Evolutionary conservation across 2,113 vertebrate genomes (phyloP), one percentile per base, ranked within the genome.

Genomic region (Octodon degus): DNA sequence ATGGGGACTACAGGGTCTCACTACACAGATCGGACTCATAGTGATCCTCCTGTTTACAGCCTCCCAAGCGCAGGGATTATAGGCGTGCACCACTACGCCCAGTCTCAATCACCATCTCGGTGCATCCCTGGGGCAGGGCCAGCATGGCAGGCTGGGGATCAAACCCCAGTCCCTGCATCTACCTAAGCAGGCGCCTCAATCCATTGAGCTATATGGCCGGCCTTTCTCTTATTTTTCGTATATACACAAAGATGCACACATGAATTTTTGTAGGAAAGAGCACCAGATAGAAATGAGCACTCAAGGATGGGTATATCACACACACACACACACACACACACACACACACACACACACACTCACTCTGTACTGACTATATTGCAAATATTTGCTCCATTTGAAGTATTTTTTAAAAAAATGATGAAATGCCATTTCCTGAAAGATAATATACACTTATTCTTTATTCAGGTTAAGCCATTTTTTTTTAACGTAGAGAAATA

Each of bases 181-280:
- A 58, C 55, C 55, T 58, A 58, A 58, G 55, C 17, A 58, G 16
- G 16, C 16, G 17, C 55, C 19, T 58, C 17, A 58, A 58, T 58
- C 55, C 17, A 16, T 17, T 58, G 55, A 58, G 55, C 17, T 19
- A 58, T 19, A 4, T 58, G 55, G 55, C 55, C 16, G 4, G 55
- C 55, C 55, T 17, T 90, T 97, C 84, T 94, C 87, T 20, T 30
- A 43, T 55, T 81, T 79, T 96, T 95, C 93, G 50, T 19, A 95
- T 37, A 85, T 11, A 2, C 47, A 95, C 94, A 96, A 89, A 96
- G 89, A 20, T 25, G 22, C 13, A 94, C 40, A 83, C 47, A n/a
- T 1, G 58, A 24, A 55, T 85, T 86, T 90, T 60, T 86, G 90
- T 79, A 88, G 74, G 87, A 93, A 85, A 90, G 93, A 90, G 12